Base-by-base conservation (phyloP, 2,113 vertebrate species). In the Glaucidium brasilianum region DNA sequence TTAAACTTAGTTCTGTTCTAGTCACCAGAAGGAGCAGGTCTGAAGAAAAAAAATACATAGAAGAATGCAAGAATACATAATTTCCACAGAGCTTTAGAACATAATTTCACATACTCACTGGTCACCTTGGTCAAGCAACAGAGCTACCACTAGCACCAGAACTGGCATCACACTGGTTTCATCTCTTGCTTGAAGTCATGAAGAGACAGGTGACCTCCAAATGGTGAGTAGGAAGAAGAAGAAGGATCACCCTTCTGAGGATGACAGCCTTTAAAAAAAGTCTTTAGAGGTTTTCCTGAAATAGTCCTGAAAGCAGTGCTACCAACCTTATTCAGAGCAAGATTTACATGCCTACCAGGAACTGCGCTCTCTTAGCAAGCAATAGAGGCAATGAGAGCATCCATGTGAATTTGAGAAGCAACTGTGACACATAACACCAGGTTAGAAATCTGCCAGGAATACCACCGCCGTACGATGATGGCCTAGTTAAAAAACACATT, bases 391-490 rank as follows among this genome's bases (percentile, higher is more conserved):
- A 35, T 2, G 2, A 53, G 15, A 75, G 17, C 11, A 34, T 20
- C 50, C 16, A 14, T 3, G 5, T 21, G 59, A 83, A 47, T 66
- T 79, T 62, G 12, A 58, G n/a, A 84, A 76, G 59, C 19, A 63
- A 58, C 11, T 49, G 27, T 3, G 6, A n/a, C 17, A 49, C 4
- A 3, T 16, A 64, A 18, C 35, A 32, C 8, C 10, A 20, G 25
- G 29, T 45, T 67, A 87, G n/a, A 72, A 71, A 72, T 22, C 15
- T 39, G 56, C 5, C 30, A 53, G 45, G 30, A 85, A 56, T 66
- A 82, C 22, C 32, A 82, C 66, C 56, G 60, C 41, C 29, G 17
- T 52, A 47, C 0, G 0, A 41, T 5, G 15, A 83, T 4, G 12
- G 20, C 10, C n/a, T 34, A 68, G 41, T 35, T 25, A 76, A 34